Evolutionary conservation across 2,888 invertebrate genomes (phyloP), one percentile per base, ranked within the genome.

Genomic region (Drosophila cracens): DNA sequence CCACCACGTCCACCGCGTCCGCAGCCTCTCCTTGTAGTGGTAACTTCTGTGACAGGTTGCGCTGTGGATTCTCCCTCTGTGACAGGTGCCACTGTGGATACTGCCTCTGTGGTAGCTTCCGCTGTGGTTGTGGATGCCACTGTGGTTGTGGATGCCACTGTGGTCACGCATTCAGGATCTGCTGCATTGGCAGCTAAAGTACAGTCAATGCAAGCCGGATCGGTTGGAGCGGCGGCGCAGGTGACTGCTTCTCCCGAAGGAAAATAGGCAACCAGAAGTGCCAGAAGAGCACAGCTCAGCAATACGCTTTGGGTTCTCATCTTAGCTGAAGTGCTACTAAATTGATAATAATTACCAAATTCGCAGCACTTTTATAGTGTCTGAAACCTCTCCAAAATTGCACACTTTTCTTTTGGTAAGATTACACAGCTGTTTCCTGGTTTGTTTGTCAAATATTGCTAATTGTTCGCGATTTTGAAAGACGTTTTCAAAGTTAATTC

Each of bases 251-350:
- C 56, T 0, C 25, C 58, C 13, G 8, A 3, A 3, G 71, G 71
- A 16, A 60, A 16, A 10, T 38, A 18, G 51, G 61, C 56, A 27
- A 57, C n/a, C 10, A 70, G 36, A 2, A 61, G 33, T 11, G 70
- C 70, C 49, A 70, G 27, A 27, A 61, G 54, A 1, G 51, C 56
- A 16, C 56, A 70, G 71, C 56, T 46, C 54, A 70, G 33, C 36
- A 38, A 0, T 7, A 54, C 4, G 0, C 21, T 38, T 2, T 27
- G 13, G 7, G 38, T 13, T 38, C 16, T 56, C 70, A 70, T 70
- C 36, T 53, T 67, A 13, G 25, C 13, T 38, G 18, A 46, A 31
- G 21, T 18, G 2, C 27, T 16, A 5, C 0, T 10, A 38, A 27
- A 10, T 40, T 2, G 21, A 5, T 43, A 70, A 48, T 70, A 70